Evolutionary conservation across 2,888 invertebrate genomes (phyloP), one percentile per base, ranked within the genome.

Genomic region (Dynastes grantii): DNA sequence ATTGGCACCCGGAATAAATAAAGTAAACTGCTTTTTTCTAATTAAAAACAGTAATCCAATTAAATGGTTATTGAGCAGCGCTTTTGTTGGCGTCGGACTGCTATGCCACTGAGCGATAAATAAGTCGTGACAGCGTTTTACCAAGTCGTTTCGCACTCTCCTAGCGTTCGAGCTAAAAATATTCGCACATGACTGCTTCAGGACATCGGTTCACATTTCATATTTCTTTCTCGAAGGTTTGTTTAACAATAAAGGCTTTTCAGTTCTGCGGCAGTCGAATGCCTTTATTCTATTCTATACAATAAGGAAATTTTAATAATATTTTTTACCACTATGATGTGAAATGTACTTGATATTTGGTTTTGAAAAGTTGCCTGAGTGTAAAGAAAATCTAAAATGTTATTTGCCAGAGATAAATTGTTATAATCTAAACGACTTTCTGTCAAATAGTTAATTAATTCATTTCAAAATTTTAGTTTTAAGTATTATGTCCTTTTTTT

Each of bases 51-150:
- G 73, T 71, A 78, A 78, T 78, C 70, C 78, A 78, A 78, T 78
- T 78, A 78, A 78, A 78, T 71, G 78, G 78, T 78, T 78, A 78
- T 73, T 73, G 78, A 78, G 55, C 73, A 78, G n/a, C 40, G 71
- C 58, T 53, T 71, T 71, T 55, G 55, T 55, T 71, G 58, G 40
- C 61, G 45, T 75, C 73, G 49, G 73, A 22, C 55, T 49, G 63
- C 13, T 13, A 51, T 8, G 49, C 68, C 27, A 58, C 22, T 9
- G 22, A 27, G 61, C 61, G 73, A 75, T 75, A 73, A 73, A 58
- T 73, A 75, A 75, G 73, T 61, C 73, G 61, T 75, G 58, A 75
- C 73, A 45, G 27, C 61, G 9, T 45, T 37, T 58, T 32, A 16
- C 32, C 32, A 55, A 29, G 40, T 5, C 45, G 27, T 40, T 61